Base-by-base conservation (phyloP, 1,140 invertebrate genomes). In the Drosophila kepulauana region DNA sequence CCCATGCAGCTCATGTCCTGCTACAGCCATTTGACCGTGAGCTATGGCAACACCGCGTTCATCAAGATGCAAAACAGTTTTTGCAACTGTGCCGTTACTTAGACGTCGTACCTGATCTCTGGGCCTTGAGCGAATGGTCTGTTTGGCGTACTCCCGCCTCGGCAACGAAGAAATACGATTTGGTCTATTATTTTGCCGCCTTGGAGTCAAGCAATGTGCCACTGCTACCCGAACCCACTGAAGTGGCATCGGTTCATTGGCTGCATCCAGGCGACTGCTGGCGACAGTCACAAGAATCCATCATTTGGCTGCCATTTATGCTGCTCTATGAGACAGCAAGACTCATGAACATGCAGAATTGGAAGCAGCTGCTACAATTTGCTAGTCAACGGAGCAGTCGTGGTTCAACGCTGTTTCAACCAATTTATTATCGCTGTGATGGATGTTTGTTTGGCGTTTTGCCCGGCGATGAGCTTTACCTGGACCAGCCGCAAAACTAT, bases 91-190 rank as follows among this genome's bases (percentile, higher is more conserved):
- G 97, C 82, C 92, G 94, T 57, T 91, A 95, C 65, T 93, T 96
- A 6, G 92, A 96, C 35, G 95, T 97, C 59, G 95, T 96, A 78
- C 98, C 97, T 5, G 96, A 98, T 93, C 93, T 98, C 54, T 97
- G 96, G 95, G 94, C 95, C 0, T 92, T 98, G 4, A 93, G 96
- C 73, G 96, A 97, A 91, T 98, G 97, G 97, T 96, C 95, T 54
- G 95, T 97, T 91, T 98, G 97, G 97, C 91, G 97, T 7, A 96
- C 97, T 10, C 97, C 97, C 2, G 91, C 94, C 4, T 78, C 91
- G 38, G 66, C 91, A 1, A 79, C 16, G 64, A 76, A 65, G 5
- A 94, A 96, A 87, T 98, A 95, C 93, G 95, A 98, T 86, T 96
- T 97, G 5, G 95, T 95, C 25, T 98, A 98, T 86, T 98, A 96